Percentiles rank a stretch among this genome's conserved stretches.
Conservation (phyloP, 35 echinoderm and acorn worm genomes). For the Hemicentrotus pulcherrimus region DNA sequence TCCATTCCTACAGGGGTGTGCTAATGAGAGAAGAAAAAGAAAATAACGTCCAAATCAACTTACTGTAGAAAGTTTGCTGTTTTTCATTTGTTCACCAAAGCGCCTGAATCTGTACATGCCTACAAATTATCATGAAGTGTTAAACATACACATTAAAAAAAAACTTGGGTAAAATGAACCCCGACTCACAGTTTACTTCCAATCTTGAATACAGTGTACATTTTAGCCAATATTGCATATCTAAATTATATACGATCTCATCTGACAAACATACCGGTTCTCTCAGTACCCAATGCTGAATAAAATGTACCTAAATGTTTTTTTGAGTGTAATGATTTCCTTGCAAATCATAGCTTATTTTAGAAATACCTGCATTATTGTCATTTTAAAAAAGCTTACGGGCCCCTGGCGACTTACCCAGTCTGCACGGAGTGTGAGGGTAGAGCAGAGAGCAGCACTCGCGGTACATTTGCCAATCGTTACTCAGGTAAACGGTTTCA, state of each 20-base stretch:
- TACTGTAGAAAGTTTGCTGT: not conserved
- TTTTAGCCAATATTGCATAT: no score
- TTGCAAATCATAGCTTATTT: not conserved
- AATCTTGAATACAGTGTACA: no score
- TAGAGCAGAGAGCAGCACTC: not conserved
- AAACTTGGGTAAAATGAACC: no score
- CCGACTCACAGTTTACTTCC: no score
- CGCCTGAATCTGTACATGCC: no score
- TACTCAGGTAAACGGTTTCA: constrained; percentile 20
- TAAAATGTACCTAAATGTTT: not conserved
- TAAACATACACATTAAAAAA: no score
- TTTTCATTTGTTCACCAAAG: no score
- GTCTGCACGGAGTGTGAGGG: not conserved
- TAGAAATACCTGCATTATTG: not conserved
- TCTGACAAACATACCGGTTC: not conserved
- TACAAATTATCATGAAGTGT: no score
- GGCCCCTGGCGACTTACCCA: not conserved
- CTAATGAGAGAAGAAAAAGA: constrained; percentile 38
- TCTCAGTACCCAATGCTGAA: not conserved
- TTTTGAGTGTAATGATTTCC: not conserved
- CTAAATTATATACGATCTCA: not conserved
- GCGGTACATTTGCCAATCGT: not conserved
- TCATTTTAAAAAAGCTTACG: not conserved
- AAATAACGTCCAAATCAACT: not conserved
- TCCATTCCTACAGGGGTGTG: constrained; percentile 72